Conservation (phyloP, 2,113 vertebrate species). For the Pampusana beccarii region DNA sequence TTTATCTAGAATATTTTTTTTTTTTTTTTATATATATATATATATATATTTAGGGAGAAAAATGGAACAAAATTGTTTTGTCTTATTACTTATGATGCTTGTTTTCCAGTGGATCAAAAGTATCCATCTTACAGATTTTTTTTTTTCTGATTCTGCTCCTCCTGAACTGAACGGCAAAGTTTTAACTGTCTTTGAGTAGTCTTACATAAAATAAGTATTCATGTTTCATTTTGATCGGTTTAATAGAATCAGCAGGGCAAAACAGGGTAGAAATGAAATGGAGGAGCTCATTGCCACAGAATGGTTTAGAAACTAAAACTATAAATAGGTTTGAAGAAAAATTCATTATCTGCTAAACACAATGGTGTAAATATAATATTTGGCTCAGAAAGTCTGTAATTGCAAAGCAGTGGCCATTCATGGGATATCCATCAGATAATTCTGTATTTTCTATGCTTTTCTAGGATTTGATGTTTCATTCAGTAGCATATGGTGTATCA, state of each 20-base stretch:
- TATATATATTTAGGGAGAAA: neutral
- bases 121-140: neutral
- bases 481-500: neutral
- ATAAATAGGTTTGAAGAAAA: neutral
- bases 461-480: neutral
- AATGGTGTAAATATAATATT: neutral
- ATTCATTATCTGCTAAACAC: neutral
- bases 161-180: neutral
- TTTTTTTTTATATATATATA: no score
- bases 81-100: neutral
- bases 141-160: neutral
- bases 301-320: neutral
- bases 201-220: neutral
- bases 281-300: neutral
- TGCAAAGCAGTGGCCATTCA: neutral
- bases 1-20: neutral
- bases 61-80: neutral
- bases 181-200: neutral
- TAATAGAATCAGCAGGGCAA: neutral
- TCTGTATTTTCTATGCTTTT: neutral
- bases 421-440: neutral
- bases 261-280: neutral
- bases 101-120: neutral
- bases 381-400: neutral
- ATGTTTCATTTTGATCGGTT: neutral